A percentile compares a stretch with the other conserved stretches of the same genome.
These are phyloP conservation scores for Tupiocoris notatus DNA, from an alignment of 2,888 invertebrate species.

Conservation along the genomic window DNA sequence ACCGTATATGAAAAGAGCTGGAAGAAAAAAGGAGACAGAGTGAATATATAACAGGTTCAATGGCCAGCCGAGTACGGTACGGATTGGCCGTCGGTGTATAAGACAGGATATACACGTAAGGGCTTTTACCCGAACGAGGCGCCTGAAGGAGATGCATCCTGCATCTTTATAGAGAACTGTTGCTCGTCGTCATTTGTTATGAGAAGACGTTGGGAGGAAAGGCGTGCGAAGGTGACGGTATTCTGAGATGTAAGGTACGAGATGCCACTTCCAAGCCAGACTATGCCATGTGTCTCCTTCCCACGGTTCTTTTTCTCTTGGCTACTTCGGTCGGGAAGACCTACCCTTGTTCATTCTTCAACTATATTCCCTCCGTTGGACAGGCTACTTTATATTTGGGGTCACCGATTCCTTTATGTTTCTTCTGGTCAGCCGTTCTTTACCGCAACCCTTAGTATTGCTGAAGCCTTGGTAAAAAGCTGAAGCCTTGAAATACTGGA, in stretches of 20 bases:
- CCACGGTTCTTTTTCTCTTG: background rate
- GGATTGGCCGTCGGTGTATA: background rate
- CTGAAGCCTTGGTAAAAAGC: no score
- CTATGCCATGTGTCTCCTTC: background rate
- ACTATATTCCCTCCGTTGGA: background rate
- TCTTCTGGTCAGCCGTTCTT: background rate
- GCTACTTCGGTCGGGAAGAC: background rate
- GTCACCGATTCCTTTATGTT: background rate
- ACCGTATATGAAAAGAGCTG: background rate
- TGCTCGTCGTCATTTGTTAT: slow-evolving; percentile 20
- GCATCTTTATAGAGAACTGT: slow-evolving; percentile 23
- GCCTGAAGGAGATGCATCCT: background rate
- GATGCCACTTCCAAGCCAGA: background rate
- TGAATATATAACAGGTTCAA: background rate
- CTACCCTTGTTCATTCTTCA: background rate
- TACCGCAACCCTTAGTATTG: background rate
- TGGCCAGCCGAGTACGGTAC: no score
- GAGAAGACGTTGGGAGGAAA: background rate
- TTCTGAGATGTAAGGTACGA: background rate
- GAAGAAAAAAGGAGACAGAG: background rate
- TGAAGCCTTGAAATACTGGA: no score
- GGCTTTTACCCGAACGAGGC: background rate
- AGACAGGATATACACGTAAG: background rate
- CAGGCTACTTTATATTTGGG: background rate
- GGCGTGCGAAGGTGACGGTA: background rate